Conservation (phyloP, 1,140 invertebrate genomes). For the Aleiodes sp. region DNA sequence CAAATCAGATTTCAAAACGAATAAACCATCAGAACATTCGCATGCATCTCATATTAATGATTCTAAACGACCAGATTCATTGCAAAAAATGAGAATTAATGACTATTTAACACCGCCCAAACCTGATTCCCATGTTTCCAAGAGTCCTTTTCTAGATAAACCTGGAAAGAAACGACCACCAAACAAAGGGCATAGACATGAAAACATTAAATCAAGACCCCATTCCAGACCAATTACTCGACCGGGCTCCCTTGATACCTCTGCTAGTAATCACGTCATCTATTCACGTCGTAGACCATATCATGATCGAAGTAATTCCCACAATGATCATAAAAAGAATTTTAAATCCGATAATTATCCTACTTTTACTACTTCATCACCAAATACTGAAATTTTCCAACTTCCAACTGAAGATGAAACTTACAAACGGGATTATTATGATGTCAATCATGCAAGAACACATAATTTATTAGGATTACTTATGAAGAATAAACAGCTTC, state of each 20-base stretch:
- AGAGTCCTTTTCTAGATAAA: slow-evolving; percentile 55
- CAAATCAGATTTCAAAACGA: slow-evolving; percentile 46
- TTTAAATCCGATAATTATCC: slow-evolving; percentile 43
- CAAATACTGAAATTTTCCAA: slow-evolving; percentile 32
- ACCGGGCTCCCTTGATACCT: slow-evolving; percentile 38
- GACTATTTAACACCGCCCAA: slow-evolving; percentile 59
- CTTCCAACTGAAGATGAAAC: slow-evolving; percentile 32
- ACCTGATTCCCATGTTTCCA: slow-evolving; percentile 48
- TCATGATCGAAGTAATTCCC: slow-evolving; percentile 12
- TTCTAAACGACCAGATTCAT: slow-evolving; percentile 34
- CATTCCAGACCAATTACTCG: slow-evolving; percentile 37
- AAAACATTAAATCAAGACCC: slow-evolving; percentile 30
- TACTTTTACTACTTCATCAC: slow-evolving; percentile 42
- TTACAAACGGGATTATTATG: slow-evolving; percentile 38
- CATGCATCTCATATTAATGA: neutral
- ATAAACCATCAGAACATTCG: slow-evolving; percentile 40
- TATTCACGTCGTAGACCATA: slow-evolving; percentile 26
- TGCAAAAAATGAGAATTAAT: slow-evolving; percentile 40
- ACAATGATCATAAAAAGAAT: slow-evolving; percentile 17
- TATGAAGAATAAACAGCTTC: slow-evolving; percentile 62
- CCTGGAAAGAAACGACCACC: slow-evolving; percentile 51
- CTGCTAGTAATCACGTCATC: slow-evolving; percentile 43
- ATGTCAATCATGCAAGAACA: slow-evolving; percentile 54
- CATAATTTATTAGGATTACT: slow-evolving; percentile 59
- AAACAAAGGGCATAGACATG: slow-evolving; percentile 36